These are phyloP conservation scores for Anguilla rostrata DNA, from an alignment of 2,113 vertebrate genomes.

Conservation along the genomic window DNA sequence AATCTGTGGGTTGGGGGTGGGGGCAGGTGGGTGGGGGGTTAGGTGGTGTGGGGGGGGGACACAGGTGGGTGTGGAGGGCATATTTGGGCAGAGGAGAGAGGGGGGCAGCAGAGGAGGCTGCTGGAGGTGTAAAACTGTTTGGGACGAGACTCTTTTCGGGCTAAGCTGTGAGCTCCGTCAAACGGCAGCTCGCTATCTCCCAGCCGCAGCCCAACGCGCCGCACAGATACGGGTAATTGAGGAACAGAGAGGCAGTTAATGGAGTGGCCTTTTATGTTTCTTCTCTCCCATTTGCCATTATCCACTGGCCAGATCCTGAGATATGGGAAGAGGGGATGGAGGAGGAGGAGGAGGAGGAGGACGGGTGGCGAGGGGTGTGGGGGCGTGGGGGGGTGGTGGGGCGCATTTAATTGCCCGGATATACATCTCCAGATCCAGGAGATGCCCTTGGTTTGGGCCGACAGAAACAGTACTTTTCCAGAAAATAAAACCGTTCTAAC, in stretches of 20 bases:
- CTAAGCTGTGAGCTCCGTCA: background rate
- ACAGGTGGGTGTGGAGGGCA: too few relatives aligned
- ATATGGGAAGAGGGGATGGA: constrained; percentile 34
- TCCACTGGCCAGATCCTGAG: constrained; percentile 40
- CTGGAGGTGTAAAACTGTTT: too few relatives aligned
- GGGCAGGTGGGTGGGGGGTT: background rate
- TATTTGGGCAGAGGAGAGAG: background rate
- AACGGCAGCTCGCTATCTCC: background rate
- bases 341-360: too few relatives aligned
- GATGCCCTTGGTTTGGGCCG: constrained; percentile 46
- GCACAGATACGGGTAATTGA: constrained; percentile 39
- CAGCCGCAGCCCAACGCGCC: background rate
- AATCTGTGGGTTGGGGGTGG: background rate
- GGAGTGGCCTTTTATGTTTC: constrained; percentile 42
- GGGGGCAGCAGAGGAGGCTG: background rate
- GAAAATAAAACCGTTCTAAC: background rate
- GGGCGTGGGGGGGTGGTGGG: too few relatives aligned
- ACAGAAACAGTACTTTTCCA: constrained; percentile 18
- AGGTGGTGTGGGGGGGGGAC: too few relatives aligned
- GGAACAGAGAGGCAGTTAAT: constrained; percentile 33
- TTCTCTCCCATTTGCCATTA: constrained; percentile 22
- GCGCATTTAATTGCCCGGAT: constrained; percentile 44
- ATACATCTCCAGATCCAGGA: constrained; percentile 45
- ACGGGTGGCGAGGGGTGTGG: too few relatives aligned
- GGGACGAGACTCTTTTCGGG: background rate